Evolutionary conservation across 2,113 vertebrate genomes (phyloP).

Genomic region (Corydoras maculifer): DNA sequence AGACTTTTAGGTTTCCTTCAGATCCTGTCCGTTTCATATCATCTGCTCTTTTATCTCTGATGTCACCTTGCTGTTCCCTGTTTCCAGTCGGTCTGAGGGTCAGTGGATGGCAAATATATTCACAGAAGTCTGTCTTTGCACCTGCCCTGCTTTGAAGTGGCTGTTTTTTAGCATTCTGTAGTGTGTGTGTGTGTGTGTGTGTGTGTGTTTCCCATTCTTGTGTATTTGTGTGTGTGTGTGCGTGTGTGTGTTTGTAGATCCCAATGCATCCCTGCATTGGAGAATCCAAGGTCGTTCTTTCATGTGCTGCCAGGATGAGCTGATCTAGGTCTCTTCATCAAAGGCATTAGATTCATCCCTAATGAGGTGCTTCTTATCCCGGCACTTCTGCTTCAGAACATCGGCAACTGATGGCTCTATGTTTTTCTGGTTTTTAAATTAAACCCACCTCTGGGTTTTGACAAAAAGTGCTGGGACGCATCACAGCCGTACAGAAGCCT

Average conservation of each 20-base stretch:
- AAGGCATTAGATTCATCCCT: slow-evolving; percentile 65
- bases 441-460: neutral
- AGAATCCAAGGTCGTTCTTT: slow-evolving; percentile 69
- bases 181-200: slow-evolving; percentile 35
- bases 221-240: slow-evolving; percentile 13
- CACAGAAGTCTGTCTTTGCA: slow-evolving; percentile 65
- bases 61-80: neutral
- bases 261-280: slow-evolving; percentile 59
- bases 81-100: slow-evolving; percentile 52
- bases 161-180: slow-evolving; percentile 46
- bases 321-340: slow-evolving; percentile 64
- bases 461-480: too few species aligned
- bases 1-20: neutral
- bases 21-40: neutral
- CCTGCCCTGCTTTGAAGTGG: slow-evolving; percentile 71
- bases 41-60: neutral
- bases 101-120: slow-evolving; percentile 69
- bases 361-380: slow-evolving; percentile 57
- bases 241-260: slow-evolving; percentile 37
- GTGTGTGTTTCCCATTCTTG: slow-evolving; percentile 18
- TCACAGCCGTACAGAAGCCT: too few species aligned
- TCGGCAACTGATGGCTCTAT: slow-evolving; percentile 28
- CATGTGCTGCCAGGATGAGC: slow-evolving; percentile 66
- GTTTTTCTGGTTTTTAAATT: neutral
- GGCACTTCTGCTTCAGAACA: slow-evolving; percentile 38